Evolutionary conservation across 2,113 vertebrate genomes (phyloP).

Genomic region (Setophaga coronata): DNA sequence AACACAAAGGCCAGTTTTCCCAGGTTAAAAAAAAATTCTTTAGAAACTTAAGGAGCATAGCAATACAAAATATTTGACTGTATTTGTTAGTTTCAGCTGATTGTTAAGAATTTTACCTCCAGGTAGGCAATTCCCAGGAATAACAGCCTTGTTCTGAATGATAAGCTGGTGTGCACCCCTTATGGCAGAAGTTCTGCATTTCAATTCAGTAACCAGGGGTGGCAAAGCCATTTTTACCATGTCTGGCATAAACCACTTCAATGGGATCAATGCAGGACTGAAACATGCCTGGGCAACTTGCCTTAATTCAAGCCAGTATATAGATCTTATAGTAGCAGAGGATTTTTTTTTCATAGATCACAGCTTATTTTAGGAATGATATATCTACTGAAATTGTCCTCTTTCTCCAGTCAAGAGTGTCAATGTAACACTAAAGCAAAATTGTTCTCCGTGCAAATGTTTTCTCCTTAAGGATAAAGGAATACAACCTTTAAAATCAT

Average conservation of each 20-base stretch:
- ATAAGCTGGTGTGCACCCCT: not conserved
- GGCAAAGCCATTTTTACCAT: conserved; percentile 47
- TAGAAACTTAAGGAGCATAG: conserved; percentile 15
- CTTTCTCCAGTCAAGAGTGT: not conserved
- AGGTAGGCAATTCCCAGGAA: not conserved
- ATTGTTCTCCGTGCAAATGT: not conserved
- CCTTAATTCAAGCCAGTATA: not conserved
- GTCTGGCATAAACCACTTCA: not conserved
- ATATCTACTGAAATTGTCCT: not conserved
- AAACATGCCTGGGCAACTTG: not conserved
- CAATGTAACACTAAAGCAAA: not conserved
- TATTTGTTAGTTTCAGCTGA: conserved; percentile 27
- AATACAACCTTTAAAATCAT: not conserved
- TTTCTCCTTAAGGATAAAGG: not conserved
- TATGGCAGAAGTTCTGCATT: not conserved
- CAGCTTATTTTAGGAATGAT: not conserved
- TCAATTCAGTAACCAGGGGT: not conserved
- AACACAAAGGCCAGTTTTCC: conserved; percentile 33
- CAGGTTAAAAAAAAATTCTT: not conserved
- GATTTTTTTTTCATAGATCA: not conserved
- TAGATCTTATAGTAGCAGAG: not conserved
- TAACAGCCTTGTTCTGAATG: not conserved
- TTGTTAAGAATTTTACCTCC: not conserved
- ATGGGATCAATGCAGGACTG: not conserved
- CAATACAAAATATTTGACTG: not conserved